phyloP scores from a whole-genome alignment of 2,888 invertebrate genomes.

The Pilophorus perplexus region DNA sequence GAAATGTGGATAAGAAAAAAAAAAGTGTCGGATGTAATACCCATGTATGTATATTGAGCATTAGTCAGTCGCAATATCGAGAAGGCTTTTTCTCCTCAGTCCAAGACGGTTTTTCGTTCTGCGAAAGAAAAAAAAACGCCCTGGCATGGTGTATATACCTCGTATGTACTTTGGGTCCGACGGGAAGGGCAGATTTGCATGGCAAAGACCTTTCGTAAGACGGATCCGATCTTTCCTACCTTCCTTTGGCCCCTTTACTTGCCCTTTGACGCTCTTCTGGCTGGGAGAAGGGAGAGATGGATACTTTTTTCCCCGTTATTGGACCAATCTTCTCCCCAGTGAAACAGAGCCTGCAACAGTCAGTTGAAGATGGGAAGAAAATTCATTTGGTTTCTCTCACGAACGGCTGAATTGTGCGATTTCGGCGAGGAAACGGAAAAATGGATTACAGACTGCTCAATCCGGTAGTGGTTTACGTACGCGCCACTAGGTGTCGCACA shows the following conservation, averaged over 20 bases:
- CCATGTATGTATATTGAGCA: constrained; percentile 32
- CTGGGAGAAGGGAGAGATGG: too few species aligned
- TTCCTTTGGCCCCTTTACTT: not conserved
- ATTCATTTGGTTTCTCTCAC: too few species aligned
- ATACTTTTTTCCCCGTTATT: too few species aligned
- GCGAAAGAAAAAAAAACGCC: not conserved
- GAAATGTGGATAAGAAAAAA: not conserved
- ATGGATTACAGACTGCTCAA: too few species aligned
- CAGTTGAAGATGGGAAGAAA: too few species aligned
- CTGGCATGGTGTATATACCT: constrained; percentile 11
- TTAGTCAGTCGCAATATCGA: constrained; percentile 34
- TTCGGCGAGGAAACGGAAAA: too few species aligned
- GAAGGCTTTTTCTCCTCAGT: not conserved
- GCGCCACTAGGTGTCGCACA: too few species aligned
- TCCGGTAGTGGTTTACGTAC: too few species aligned
- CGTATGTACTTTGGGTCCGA: constrained; percentile 8
- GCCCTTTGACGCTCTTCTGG: not conserved
- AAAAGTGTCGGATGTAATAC: constrained; percentile 28
- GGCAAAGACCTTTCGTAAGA: constrained; percentile 25
- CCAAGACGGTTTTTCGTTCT: constrained; percentile 19
- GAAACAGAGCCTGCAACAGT: too few species aligned
- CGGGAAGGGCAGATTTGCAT: constrained; percentile 30
- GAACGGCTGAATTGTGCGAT: too few species aligned
- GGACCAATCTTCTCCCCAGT: too few species aligned
- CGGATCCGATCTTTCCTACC: constrained; percentile 9